A percentile compares a stretch with the other conserved stretches of the same genome.
Conservation (phyloP, 1,140 invertebrate species). For the Drosophila kikkawai region DNA sequence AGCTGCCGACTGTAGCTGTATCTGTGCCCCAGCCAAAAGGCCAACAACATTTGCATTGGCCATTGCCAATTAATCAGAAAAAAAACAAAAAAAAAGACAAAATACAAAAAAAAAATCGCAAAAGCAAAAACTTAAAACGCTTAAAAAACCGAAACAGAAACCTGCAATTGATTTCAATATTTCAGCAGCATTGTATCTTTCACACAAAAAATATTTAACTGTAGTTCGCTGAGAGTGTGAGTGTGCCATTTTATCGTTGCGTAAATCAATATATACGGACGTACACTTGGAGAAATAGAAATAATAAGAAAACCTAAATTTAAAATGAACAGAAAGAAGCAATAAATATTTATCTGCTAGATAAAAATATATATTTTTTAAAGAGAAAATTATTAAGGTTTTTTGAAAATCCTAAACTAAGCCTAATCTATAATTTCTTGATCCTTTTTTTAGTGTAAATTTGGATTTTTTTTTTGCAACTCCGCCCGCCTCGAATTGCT, state of each 20-base stretch:
- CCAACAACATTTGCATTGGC: slow-evolving; percentile 75
- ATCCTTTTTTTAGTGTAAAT: background rate
- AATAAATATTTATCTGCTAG: background rate
- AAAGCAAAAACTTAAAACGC: slow-evolving; percentile 16
- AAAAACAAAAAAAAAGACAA: slow-evolving; percentile 1
- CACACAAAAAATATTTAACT: slow-evolving; percentile 46
- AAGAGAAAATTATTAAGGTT: too few relatives aligned
- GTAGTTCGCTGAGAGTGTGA: slow-evolving; percentile 14
- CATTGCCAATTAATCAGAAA: slow-evolving; percentile 75
- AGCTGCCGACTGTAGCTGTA: slow-evolving; percentile 6
- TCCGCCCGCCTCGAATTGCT: slow-evolving; percentile 49
- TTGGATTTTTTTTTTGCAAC: background rate
- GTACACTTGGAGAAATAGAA: background rate
- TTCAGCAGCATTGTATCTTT: slow-evolving; percentile 62
- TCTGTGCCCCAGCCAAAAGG: slow-evolving; percentile 54
- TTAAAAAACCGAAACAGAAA: slow-evolving; percentile 36
- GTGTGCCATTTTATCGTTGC: slow-evolving; percentile 62
- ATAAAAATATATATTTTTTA: too few relatives aligned
- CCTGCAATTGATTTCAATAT: slow-evolving; percentile 75
- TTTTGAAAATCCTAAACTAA: background rate
- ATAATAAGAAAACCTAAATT: too few relatives aligned
- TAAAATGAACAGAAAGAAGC: background rate
- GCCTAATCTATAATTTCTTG: too few relatives aligned
- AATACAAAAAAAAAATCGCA: background rate
- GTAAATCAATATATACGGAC: slow-evolving; percentile 63